Conservation (phyloP, 1,140 invertebrate species). For the Drosophila ercepeae region DNA sequence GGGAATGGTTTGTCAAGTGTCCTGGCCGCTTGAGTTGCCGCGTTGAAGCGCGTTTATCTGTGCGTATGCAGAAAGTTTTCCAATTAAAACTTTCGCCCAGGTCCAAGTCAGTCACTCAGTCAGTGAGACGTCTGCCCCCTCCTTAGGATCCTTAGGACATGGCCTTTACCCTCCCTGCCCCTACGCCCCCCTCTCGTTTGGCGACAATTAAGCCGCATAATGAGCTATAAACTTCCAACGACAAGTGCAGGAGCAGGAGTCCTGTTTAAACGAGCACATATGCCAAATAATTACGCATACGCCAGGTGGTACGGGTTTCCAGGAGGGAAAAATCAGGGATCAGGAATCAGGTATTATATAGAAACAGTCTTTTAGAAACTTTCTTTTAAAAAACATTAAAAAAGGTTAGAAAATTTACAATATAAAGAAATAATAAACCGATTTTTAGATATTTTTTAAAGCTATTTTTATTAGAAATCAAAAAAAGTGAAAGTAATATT, state of each 20-base stretch:
- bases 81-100: conserved; percentile 71
- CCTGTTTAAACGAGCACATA: conserved; percentile 35
- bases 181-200: conserved; percentile 6
- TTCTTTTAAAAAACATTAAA: no score
- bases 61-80: conserved; percentile 79
- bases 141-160: conserved; percentile 1
- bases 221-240: conserved; percentile 68
- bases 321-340: no score
- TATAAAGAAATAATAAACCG: no score
- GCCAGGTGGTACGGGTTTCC: no score
- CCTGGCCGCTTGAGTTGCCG: conserved; percentile 24
- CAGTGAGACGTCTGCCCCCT: background rate
- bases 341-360: no score
- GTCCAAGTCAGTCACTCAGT: conserved; percentile 31
- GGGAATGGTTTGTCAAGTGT: conserved; percentile 51
- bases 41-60: conserved; percentile 61
- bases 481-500: no score
- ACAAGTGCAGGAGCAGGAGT: conserved; percentile 14
- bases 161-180: background rate
- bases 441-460: no score
- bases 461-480: no score
- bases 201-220: conserved; percentile 72
- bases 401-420: no score
- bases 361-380: background rate
- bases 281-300: conserved; percentile 50